Base-by-base conservation (phyloP, 2,888 invertebrate genomes). In the Pseudeuparius sepicola region DNA sequence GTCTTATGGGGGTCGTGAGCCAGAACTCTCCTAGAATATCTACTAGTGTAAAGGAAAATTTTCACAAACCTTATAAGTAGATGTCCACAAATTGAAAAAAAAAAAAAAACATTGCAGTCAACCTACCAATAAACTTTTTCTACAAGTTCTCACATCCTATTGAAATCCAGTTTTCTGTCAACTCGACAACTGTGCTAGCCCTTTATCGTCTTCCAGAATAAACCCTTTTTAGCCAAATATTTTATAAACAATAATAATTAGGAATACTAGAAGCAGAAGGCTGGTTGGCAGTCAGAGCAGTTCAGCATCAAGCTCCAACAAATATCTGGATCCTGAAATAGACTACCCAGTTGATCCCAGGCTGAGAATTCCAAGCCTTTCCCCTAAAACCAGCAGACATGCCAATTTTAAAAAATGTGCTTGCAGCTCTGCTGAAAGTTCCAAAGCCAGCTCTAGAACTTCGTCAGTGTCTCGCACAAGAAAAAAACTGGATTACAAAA, bases 401-500 rank as follows among this genome's bases (percentile, higher is more conserved):
- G 27, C 26, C 16, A 27, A 31, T 5, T 5, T 27, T 9, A 3
- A 14, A 3, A 25, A 27, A 28, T 37, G 33, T 1, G 33, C 24
- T 24, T 12, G 24, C 23, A 24, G 24, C 14, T 37, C 37, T 24
- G 37, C 33, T n/a, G n/a, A n/a, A n/a, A 52, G 50, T 39, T 50
- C 49, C 4, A 37, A 36, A 24, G 42, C 25, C 26, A 48, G 44
- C 28, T 43, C 44, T 4, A 46, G 38, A 31, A 29, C 31, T 13
- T 41, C 45, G 10, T 5, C 28, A 4, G 34, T 37, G 17, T 39
- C 30, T 25, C n/a, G 30, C 2, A 42, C 39, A 36, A 41, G 33
- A 7, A 49, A 47, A 53, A 58, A 57, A 37, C 42, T 57, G 14
- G 61, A 63, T 35, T 61, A 60, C 39, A 53, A 52, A 16, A 55